A percentile compares a stretch with the other conserved stretches of the same genome.
phyloP scores from a whole-genome alignment of 2,888 invertebrate genomes.

The Caenorhabditis sp. region DNA sequence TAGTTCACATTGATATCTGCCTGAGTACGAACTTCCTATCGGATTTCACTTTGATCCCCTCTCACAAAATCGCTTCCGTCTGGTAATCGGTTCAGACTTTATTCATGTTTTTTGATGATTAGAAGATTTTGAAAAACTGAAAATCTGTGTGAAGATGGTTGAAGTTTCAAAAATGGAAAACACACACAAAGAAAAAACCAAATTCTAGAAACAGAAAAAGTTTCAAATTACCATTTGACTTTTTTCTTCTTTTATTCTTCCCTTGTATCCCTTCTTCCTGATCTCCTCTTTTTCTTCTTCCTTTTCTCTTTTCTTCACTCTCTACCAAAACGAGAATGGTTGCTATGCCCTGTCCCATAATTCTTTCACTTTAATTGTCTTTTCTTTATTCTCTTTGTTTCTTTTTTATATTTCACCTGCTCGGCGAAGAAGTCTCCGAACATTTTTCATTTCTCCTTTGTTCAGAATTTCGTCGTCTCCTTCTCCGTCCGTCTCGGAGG shows the following conservation, averaged over 20 bases:
- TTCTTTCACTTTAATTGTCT: constrained; percentile 20
- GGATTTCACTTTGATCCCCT: background rate
- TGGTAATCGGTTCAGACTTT: background rate
- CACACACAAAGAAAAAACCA: constrained; percentile 28
- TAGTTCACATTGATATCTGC: background rate
- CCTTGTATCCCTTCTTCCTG: background rate
- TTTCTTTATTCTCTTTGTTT: constrained; percentile 14
- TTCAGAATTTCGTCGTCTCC: constrained; percentile 49
- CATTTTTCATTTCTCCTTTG: constrained; percentile 8
- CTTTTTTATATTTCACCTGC: constrained; percentile 17
- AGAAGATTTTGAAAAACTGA: background rate
- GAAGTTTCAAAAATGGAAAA: too few species aligned
- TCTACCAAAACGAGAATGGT: constrained; percentile 25
- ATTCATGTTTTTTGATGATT: background rate
- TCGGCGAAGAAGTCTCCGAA: constrained; percentile 3
- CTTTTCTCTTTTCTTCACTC: constrained; percentile 15
- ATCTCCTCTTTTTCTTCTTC: constrained; percentile 11
- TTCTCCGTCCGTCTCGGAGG: constrained; percentile 28
- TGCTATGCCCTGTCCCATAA: constrained; percentile 23
- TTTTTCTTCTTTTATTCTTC: background rate
- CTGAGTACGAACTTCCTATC: background rate
- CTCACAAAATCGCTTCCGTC: constrained; percentile 1
- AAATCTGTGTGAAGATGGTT: background rate
- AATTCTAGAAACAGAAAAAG: constrained; percentile 2
- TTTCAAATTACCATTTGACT: constrained; percentile 33